These are phyloP conservation scores for Nomada ferruginata DNA, from an alignment of 2,888 invertebrate species.

Conservation along the genomic window DNA sequence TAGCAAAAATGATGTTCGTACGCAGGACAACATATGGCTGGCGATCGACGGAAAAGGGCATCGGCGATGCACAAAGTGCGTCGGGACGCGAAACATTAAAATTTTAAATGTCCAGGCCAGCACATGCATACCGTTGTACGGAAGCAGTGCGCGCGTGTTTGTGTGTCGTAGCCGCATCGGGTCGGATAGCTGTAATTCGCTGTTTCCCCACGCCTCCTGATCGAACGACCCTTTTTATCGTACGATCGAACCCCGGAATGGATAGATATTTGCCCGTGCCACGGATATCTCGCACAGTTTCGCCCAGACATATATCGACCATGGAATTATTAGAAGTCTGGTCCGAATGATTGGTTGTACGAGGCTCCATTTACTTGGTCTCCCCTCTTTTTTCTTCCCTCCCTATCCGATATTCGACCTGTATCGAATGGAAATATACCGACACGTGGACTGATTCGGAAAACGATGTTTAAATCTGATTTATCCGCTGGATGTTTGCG, in stretches of 20 bases:
- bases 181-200: slow-evolving; percentile 77
- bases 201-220: slow-evolving; percentile 61
- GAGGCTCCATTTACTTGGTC: slow-evolving; percentile 57
- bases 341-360: slow-evolving; percentile 64
- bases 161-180: slow-evolving; percentile 52
- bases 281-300: slow-evolving; percentile 56
- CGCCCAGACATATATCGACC: slow-evolving; percentile 50
- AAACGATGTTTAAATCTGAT: slow-evolving; percentile 42
- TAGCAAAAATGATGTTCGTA: slow-evolving; percentile 22
- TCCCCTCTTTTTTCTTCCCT: not conserved
- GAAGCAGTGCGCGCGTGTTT: slow-evolving; percentile 46
- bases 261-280: slow-evolving; percentile 60
- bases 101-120: slow-evolving; percentile 76
- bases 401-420: slow-evolving; percentile 29
- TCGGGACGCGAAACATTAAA: slow-evolving; percentile 75
- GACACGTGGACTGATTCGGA: slow-evolving; percentile 27
- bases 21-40: slow-evolving; percentile 15
- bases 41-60: slow-evolving; percentile 39
- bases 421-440: slow-evolving; percentile 36
- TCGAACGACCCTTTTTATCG: slow-evolving; percentile 68
- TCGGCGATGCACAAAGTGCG: slow-evolving; percentile 73
- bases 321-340: slow-evolving; percentile 67
- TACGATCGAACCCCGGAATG: slow-evolving; percentile 62
- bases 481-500: slow-evolving; percentile 21
- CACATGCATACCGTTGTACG: slow-evolving; percentile 72